Percentiles rank a stretch among this genome's conserved stretches.
These are phyloP conservation scores for Pachymerium ferrugineum DNA, from an alignment of 2,888 invertebrate genomes.

Conservation along the genomic window DNA sequence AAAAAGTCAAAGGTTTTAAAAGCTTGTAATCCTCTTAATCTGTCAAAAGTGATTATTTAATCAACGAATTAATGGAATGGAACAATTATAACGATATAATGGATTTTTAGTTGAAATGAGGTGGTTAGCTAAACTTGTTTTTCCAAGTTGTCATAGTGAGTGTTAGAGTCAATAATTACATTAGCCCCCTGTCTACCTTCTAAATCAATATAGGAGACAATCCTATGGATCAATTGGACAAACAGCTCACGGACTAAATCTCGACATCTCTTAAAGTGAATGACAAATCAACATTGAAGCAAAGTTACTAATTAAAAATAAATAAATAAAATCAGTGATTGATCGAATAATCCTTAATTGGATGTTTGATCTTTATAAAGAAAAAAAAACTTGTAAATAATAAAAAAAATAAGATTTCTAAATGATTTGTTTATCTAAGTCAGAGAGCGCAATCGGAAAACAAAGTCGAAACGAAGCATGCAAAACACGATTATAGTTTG, in stretches of 20 bases:
- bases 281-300: too few relatives aligned
- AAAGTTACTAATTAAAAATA: too few relatives aligned
- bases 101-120: too few relatives aligned
- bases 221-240: not conserved
- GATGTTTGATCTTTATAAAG: too few relatives aligned
- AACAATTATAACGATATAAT: too few relatives aligned
- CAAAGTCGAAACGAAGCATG: not conserved
- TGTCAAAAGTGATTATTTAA: too few relatives aligned
- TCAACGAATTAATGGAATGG: too few relatives aligned
- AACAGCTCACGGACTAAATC: not conserved
- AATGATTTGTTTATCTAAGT: not conserved
- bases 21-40: too few relatives aligned
- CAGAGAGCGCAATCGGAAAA: not conserved
- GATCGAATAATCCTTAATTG: too few relatives aligned
- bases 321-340: too few relatives aligned
- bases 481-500: not conserved
- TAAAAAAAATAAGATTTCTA: not conserved
- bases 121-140: not conserved
- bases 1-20: too few relatives aligned
- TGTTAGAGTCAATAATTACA: not conserved
- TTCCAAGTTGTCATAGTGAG: not conserved
- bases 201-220: not conserved
- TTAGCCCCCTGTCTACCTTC: not conserved
- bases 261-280: too few relatives aligned
- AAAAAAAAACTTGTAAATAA: not conserved